Evolutionary conservation across 2,113 vertebrate species (phyloP).

Genomic region (Sclerurus mexicanus): DNA sequence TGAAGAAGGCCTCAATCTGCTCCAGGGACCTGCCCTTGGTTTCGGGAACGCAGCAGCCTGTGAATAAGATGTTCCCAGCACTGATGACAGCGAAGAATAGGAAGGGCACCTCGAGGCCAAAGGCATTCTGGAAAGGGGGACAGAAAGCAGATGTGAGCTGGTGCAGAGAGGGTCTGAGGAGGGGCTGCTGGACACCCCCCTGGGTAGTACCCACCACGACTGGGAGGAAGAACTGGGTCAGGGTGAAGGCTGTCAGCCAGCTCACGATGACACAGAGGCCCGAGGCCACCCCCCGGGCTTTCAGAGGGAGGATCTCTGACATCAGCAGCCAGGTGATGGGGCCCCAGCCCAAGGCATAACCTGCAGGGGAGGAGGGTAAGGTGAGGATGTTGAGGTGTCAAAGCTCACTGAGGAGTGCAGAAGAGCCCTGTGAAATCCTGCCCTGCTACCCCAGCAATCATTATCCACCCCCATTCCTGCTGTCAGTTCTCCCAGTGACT

Average conservation of each 20-base stretch:
- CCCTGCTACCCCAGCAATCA: neutral
- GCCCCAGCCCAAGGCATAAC: conserved; percentile 96
- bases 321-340: conserved; percentile 97
- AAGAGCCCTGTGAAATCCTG: neutral
- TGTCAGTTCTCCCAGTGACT: neutral
- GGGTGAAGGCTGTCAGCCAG: conserved; percentile 90
- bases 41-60: conserved; percentile 86
- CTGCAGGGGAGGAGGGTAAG: conserved; percentile 54
- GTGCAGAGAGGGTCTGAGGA: neutral
- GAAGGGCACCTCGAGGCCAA: conserved; percentile 86
- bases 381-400: neutral
- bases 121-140: conserved; percentile 56
- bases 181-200: neutral
- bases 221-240: conserved; percentile 84
- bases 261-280: conserved; percentile 90
- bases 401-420: neutral
- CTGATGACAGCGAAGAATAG: conserved; percentile 84
- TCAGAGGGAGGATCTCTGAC: conserved; percentile 92
- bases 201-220: conserved; percentile 70
- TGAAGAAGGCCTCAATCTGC: conserved; percentile 92
- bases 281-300: conserved; percentile 84
- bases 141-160: neutral
- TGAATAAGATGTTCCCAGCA: conserved; percentile 84
- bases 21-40: conserved; percentile 90
- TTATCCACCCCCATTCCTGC: neutral